Evolutionary conservation across 2,888 invertebrate genomes (phyloP).

Genomic region (Ennomos erosarius): DNA sequence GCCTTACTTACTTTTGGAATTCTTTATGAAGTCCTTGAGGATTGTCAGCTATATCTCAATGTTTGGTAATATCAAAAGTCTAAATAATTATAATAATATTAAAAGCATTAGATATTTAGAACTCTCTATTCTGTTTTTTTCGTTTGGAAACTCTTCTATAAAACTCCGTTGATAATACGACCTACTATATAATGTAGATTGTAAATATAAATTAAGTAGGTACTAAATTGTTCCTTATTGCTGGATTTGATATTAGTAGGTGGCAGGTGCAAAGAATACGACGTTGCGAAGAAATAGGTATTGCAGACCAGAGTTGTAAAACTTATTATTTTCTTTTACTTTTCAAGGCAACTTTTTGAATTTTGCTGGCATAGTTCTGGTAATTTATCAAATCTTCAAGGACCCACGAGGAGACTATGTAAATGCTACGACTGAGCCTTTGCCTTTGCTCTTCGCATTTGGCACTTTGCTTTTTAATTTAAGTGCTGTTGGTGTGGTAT

Average conservation of each 20-base stretch:
- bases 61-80: slow-evolving; percentile 47
- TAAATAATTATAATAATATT: no score
- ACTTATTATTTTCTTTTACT: not conserved
- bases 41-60: slow-evolving; percentile 62
- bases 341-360: slow-evolving; percentile 54
- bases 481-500: slow-evolving; percentile 62
- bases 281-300: not conserved
- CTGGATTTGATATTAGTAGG: no score
- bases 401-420: slow-evolving; percentile 46
- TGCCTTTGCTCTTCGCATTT: slow-evolving; percentile 51
- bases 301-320: not conserved
- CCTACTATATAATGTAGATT: no score
- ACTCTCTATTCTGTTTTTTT: no score
- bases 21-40: slow-evolving; percentile 59
- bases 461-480: slow-evolving; percentile 59
- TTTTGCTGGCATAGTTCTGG: slow-evolving; percentile 49
- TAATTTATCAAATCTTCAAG: slow-evolving; percentile 51
- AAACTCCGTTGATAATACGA: no score
- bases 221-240: no score
- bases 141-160: no score
- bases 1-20: slow-evolving; percentile 58
- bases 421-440: slow-evolving; percentile 31
- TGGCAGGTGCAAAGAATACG: no score
- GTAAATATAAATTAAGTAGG: no score
- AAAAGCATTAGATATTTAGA: no score